These are phyloP conservation scores for Anaspis maculata DNA, from an alignment of 2,888 invertebrate genomes.

Conservation along the genomic window DNA sequence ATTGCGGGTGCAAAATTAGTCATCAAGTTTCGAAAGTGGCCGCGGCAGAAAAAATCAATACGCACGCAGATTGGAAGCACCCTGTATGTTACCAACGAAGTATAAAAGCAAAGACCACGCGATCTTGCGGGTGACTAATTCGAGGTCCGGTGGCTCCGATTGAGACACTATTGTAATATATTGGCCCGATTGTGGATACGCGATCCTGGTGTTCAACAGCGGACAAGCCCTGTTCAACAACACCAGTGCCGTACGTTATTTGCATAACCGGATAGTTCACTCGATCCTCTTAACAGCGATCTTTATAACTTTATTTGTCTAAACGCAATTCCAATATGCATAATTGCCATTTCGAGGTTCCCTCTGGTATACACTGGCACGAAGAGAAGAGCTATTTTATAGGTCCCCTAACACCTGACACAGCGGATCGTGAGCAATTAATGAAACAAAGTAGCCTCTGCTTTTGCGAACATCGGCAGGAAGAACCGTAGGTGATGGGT, in stretches of 20 bases:
- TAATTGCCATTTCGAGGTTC: background rate
- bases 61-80: too few species aligned
- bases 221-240: constrained; percentile 17
- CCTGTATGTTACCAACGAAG: too few species aligned
- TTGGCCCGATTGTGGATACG: constrained; percentile 13
- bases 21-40: too few species aligned
- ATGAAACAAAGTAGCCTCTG: too few species aligned
- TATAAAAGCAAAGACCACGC: constrained; percentile 14
- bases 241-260: constrained; percentile 9
- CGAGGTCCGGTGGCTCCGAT: constrained; percentile 19
- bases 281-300: constrained; percentile 9
- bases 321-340: constrained; percentile 9
- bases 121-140: constrained; percentile 17
- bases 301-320: constrained; percentile 19
- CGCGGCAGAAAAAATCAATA: too few species aligned
- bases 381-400: too few species aligned
- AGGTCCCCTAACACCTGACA: too few species aligned
- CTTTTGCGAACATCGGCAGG: too few species aligned
- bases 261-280: constrained; percentile 19
- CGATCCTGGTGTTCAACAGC: constrained; percentile 17
- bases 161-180: constrained; percentile 22
- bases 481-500: too few species aligned
- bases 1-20: too few species aligned
- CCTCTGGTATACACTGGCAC: too few species aligned
- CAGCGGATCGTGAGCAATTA: too few species aligned